phyloP scores from a whole-genome alignment of 2,797 vertebrate species.

The Furcifer pardalis region DNA sequence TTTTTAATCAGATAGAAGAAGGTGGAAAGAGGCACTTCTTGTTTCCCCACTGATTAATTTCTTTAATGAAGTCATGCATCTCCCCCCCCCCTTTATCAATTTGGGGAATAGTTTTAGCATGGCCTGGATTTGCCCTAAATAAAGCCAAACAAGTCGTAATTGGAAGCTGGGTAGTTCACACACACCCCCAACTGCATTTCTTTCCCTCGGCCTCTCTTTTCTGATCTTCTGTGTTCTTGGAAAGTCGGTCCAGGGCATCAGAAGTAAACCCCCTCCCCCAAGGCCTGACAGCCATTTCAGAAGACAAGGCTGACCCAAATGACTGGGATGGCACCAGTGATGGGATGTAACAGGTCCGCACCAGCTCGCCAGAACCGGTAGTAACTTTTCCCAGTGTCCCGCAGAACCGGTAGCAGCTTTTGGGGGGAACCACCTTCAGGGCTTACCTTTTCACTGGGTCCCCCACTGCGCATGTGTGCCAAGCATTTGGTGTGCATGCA shows the following conservation, averaged over 20 bases:
- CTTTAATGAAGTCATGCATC: constrained; percentile 60
- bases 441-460: too few species aligned
- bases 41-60: constrained; percentile 50
- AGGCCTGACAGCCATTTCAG: fast-evolving
- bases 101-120: constrained; percentile 60
- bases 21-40: constrained; percentile 63
- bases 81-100: constrained; percentile 7
- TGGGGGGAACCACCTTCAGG: too few species aligned
- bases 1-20: constrained; percentile 68
- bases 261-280: not conserved
- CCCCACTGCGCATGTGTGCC: too few species aligned
- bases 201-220: not conserved
- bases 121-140: constrained; percentile 69
- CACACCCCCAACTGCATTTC: not conserved
- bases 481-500: too few species aligned
- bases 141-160: constrained; percentile 73
- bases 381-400: too few species aligned
- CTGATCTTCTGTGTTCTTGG: not conserved
- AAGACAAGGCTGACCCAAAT: not conserved
- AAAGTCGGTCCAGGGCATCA: constrained; percentile 31
- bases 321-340: fast-evolving
- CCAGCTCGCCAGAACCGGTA: too few species aligned
- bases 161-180: constrained; percentile 65
- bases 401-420: too few species aligned
- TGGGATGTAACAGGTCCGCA: not conserved